Conservation (phyloP, 2,113 vertebrate species). For the Nannospalax galili region DNA sequence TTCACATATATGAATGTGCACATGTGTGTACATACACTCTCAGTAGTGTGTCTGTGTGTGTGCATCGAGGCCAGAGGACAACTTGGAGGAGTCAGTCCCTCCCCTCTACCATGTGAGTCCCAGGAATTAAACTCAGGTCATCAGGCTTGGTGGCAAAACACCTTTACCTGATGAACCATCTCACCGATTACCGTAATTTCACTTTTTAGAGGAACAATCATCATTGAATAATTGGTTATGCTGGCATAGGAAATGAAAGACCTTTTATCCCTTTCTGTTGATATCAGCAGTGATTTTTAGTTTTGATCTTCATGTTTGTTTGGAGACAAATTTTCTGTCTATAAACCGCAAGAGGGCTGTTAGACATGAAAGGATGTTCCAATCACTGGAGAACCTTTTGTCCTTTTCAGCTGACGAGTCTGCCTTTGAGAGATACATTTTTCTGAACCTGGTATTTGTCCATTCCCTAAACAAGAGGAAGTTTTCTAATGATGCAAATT, state of each 20-base stretch:
- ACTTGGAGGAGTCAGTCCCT: background rate
- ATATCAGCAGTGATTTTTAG: background rate
- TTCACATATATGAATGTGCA: background rate
- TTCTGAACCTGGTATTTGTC: conserved; percentile 17
- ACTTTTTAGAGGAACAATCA: background rate
- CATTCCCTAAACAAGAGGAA: background rate
- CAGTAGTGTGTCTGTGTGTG: background rate
- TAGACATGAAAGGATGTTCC: background rate
- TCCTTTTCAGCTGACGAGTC: conserved; percentile 39
- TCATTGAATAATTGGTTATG: background rate
- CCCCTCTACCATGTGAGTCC: too few relatives aligned
- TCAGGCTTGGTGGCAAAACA: background rate
- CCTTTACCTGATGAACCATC: background rate
- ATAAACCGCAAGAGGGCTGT: background rate
- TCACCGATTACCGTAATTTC: background rate
- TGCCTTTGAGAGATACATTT: background rate
- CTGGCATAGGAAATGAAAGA: background rate
- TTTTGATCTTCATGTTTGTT: background rate
- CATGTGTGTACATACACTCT: too few relatives aligned
- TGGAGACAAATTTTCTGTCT: conserved; percentile 54
- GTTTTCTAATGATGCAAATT: conserved; percentile 44
- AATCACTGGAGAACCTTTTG: background rate
- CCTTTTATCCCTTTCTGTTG: background rate
- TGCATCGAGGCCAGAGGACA: background rate
- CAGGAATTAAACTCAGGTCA: background rate